Percentiles rank a stretch among this genome's conserved stretches.
These are phyloP conservation scores for Plebejus melissa DNA, from an alignment of 2,888 invertebrate species.

Conservation along the genomic window DNA sequence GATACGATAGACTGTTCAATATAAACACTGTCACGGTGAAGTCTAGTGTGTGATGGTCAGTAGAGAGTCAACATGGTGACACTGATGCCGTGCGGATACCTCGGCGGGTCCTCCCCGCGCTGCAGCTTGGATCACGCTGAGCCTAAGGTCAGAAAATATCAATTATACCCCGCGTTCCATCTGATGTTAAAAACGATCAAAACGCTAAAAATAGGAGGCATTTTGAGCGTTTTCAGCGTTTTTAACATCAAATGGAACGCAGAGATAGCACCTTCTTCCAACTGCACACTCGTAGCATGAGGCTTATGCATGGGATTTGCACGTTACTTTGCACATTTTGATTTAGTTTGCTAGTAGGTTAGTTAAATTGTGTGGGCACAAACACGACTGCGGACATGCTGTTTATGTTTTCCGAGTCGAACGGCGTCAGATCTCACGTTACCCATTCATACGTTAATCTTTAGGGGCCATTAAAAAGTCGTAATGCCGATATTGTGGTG, in stretches of 20 bases:
- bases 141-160: constrained; percentile 65
- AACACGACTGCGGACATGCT: constrained; percentile 52
- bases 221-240: no score
- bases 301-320: constrained; percentile 22
- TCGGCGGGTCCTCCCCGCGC: constrained; percentile 77
- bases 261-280: constrained; percentile 33
- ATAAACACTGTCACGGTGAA: constrained; percentile 68
- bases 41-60: constrained; percentile 52
- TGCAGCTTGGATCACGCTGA: constrained; percentile 74
- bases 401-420: constrained; percentile 66
- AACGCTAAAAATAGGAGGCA: no score
- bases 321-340: constrained; percentile 8
- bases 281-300: constrained; percentile 18
- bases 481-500: constrained; percentile 58
- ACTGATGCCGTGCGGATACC: constrained; percentile 83
- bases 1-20: constrained; percentile 64
- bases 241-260: no score
- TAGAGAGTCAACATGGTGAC: constrained; percentile 77
- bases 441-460: constrained; percentile 74
- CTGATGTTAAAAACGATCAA: no score
- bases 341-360: constrained; percentile 38
- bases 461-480: constrained; percentile 72
- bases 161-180: not conserved
- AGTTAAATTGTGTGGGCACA: constrained; percentile 60
- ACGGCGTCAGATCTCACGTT: constrained; percentile 65